Percentiles rank a stretch among this genome's conserved stretches.
Evolutionary conservation across 1,140 invertebrate species (phyloP).

Genomic region (Muscidifurax raptorellus): DNA sequence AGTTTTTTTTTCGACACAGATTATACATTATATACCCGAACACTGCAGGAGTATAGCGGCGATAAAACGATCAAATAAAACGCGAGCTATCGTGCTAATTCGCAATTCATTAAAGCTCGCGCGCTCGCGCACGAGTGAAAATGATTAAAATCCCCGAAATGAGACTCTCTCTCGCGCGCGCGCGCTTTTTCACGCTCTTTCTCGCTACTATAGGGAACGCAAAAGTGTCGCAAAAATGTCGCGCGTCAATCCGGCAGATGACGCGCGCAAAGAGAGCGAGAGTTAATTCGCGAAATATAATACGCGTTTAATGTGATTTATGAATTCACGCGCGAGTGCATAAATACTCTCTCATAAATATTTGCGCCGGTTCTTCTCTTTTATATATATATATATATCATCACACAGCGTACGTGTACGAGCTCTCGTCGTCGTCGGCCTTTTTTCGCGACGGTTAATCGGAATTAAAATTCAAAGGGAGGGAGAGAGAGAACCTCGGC

Average conservation of each 20-base stretch:
- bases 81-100: constrained; percentile 30
- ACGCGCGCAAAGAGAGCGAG: background rate
- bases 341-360: constrained; percentile 35
- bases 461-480: constrained; percentile 61
- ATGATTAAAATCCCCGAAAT: constrained; percentile 30
- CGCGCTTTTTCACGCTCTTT: constrained; percentile 5
- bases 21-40: constrained; percentile 22
- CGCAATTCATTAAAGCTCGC: constrained; percentile 39
- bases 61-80: constrained; percentile 36
- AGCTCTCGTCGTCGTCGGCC: constrained; percentile 31
- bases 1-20: constrained; percentile 18
- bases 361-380: background rate
- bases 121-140: background rate
- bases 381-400: constrained; percentile 3
- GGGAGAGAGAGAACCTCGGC: background rate
- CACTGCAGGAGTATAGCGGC: background rate
- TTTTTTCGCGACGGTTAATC: constrained; percentile 58
- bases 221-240: constrained; percentile 41
- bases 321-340: background rate
- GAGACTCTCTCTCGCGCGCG: background rate
- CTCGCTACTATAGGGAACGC: background rate
- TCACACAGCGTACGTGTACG: background rate
- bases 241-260: constrained; percentile 35
- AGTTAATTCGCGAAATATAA: constrained; percentile 40
- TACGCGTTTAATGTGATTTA: constrained; percentile 46